Evolutionary conservation across 2,888 invertebrate genomes (phyloP).

Genomic region (Tipula vernalis): DNA sequence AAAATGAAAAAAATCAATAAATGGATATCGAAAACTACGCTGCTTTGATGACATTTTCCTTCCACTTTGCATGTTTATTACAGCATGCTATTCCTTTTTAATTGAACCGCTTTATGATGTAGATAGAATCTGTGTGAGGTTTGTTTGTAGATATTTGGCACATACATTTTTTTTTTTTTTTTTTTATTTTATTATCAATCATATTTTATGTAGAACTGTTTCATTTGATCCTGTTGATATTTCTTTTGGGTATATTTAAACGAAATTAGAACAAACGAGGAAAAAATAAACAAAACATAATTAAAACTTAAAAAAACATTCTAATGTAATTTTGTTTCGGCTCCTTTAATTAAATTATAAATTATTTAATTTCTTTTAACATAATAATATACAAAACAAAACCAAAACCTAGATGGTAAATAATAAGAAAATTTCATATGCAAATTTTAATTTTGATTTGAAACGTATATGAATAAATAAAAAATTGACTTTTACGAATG

Average conservation of each 20-base stretch:
- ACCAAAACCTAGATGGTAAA: neutral
- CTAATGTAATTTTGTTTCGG: neutral
- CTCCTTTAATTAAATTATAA: neutral
- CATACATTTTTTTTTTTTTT: too few species aligned
- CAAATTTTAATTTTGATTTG: neutral
- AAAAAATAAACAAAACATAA: neutral
- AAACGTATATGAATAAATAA: neutral
- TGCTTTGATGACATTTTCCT: neutral
- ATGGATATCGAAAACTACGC: neutral
- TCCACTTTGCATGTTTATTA: neutral
- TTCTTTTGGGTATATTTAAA: neutral
- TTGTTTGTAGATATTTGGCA: too few species aligned
- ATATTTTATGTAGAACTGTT: too few species aligned
- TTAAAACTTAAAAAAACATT: neutral
- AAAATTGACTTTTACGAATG: neutral
- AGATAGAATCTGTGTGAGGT: too few species aligned
- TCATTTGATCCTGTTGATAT: too few species aligned
- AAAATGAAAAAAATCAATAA: neutral
- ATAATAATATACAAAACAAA: neutral
- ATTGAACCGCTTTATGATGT: neutral
- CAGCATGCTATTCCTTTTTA: neutral
- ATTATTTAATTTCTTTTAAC: neutral
- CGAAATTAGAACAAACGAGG: neutral
- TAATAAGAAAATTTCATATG: neutral
- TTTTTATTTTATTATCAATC: too few species aligned